Base-by-base conservation (phyloP, 2,888 invertebrate genomes). In the Drosophila longiperda region DNA sequence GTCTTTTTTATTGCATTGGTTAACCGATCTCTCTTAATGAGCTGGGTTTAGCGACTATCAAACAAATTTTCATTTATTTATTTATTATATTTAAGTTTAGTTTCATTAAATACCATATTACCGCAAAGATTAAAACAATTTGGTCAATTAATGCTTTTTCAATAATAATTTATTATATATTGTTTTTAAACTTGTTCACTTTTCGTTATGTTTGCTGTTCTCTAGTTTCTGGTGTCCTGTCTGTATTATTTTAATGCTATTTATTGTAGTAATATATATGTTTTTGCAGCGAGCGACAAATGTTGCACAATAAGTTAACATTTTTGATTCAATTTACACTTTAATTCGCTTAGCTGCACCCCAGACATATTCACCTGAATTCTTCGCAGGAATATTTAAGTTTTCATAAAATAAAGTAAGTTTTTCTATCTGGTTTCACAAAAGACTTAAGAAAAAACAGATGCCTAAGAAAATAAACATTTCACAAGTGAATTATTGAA, bases 121-220 rank as follows among this genome's bases (percentile, higher is more conserved):
- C 7, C 15, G 8, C n/a, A 32, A 58, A 68, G 69, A 68, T 71
- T n/a, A 70, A 82, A 87, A 73, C 74, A 66, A 73, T 61, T 48
- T 29, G 50, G 11, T 7, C 11, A n/a, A 36, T 70, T 74, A 73
- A 72, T 81, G 77, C 82, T 77, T 87, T 83, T 80, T 86, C 85
- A 85, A 85, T 85, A 87, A 85, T 85, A 87, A 85, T 85, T 85
- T 87, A 87, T 79, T 79, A 67, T 85, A 82, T 85, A 79, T 85
- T 86, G 82, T 78, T 86, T 85, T 87, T 82, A 84, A 84, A 87
- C 78, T 87, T 83, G 71, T 73, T 84, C 76, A 67, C 68, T 66
- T 67, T 75, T 54, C 50, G 71, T 65, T 66, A 66, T 65, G 73
- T 32, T 69, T 73, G 60, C 60, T 79, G 75, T 60, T 57, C 66